These are phyloP conservation scores for Triplophysa siluroides DNA, from an alignment of 2,113 vertebrate genomes.

Conservation along the genomic window DNA sequence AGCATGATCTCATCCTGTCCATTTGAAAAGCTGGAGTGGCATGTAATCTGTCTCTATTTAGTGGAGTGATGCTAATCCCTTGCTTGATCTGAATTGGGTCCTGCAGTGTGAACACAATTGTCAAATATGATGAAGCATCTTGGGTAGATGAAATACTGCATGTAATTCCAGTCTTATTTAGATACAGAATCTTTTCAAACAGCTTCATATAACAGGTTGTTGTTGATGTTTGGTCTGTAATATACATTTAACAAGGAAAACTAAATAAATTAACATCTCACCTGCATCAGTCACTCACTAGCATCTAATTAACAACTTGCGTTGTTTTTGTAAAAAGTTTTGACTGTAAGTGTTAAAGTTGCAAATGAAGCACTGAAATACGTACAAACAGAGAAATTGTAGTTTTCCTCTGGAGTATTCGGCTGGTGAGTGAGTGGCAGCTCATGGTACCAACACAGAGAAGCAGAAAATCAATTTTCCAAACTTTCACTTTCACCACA, in stretches of 20 bases:
- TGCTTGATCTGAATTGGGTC: slow-evolving; percentile 39
- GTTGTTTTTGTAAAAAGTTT: neutral
- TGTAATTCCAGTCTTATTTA: neutral
- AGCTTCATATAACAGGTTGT: neutral
- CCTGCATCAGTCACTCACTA: neutral
- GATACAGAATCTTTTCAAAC: neutral
- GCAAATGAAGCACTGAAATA: neutral
- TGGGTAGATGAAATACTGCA: neutral
- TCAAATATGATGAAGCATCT: neutral
- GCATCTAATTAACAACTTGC: neutral
- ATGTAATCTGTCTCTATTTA: slow-evolving; percentile 25
- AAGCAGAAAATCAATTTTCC: neutral
- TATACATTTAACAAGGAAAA: neutral
- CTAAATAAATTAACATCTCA: neutral
- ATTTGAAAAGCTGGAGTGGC: slow-evolving; percentile 26
- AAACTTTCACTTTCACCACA: neutral
- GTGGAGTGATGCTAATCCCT: slow-evolving; percentile 31
- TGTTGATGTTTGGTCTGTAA: neutral
- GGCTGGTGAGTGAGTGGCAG: too few species aligned
- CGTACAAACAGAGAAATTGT: too few species aligned
- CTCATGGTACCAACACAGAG: neutral
- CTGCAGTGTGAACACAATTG: slow-evolving; percentile 12
- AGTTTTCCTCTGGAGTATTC: too few species aligned
- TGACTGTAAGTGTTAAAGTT: neutral
- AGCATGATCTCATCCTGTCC: slow-evolving; percentile 37